phyloP scores from a whole-genome alignment of 2,113 vertebrate genomes.

The Tyto alba region DNA sequence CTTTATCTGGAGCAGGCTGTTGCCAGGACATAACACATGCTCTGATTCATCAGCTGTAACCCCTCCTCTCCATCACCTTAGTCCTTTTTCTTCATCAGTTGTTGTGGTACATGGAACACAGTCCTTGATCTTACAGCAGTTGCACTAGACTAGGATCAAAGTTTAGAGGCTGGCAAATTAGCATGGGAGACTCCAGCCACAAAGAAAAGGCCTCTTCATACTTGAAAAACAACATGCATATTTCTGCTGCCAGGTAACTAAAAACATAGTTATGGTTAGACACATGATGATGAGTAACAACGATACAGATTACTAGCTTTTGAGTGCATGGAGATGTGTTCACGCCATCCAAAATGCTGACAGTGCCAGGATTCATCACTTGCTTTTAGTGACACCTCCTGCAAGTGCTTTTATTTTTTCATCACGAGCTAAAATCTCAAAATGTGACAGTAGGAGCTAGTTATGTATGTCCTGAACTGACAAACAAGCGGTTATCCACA shows the following conservation, averaged over 20 bases:
- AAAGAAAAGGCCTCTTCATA: background rate
- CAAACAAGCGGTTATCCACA: background rate
- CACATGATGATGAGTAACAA: conserved; percentile 8
- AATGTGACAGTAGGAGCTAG: background rate
- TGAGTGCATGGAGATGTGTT: background rate
- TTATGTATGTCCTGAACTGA: background rate
- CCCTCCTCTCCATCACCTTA: background rate
- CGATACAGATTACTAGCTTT: background rate
- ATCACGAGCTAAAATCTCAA: background rate
- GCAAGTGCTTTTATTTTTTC: background rate
- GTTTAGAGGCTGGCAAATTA: background rate
- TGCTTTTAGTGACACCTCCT: background rate
- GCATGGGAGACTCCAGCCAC: background rate
- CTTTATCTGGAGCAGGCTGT: background rate
- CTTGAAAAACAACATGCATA: background rate
- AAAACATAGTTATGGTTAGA: background rate
- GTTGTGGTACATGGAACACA: background rate
- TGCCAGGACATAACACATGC: background rate
- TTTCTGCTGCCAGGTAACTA: conserved; percentile 4
- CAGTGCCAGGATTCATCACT: background rate
- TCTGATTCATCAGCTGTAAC: background rate
- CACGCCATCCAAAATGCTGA: background rate
- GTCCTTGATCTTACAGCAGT: background rate
- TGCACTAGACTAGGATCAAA: background rate
- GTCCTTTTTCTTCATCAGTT: background rate